A percentile compares a stretch with the other conserved stretches of the same genome.
Conservation (phyloP, 2,888 invertebrate species). For the Nephrotoma appendiculata region DNA sequence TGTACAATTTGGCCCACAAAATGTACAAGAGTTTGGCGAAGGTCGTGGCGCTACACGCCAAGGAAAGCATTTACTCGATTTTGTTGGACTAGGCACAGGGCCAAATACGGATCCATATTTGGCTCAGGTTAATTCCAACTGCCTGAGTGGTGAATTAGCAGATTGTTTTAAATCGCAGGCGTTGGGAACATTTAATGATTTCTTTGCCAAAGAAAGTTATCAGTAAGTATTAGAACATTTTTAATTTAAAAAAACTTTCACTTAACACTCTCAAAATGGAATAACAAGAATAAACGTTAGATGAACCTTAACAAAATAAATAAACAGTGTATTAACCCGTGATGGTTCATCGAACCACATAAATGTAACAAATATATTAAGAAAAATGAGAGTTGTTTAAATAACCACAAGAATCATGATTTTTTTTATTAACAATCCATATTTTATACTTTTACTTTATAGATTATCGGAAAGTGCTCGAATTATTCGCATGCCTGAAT, state of each 20-base stretch:
- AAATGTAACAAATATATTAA: background rate
- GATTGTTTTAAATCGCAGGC: conserved; percentile 77
- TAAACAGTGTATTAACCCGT: background rate
- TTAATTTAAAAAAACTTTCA: background rate
- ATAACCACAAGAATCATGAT: background rate
- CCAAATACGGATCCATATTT: conserved; percentile 63
- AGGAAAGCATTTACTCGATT: conserved; percentile 59
- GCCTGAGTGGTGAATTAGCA: conserved; percentile 64
- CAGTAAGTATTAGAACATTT: conserved; percentile 19
- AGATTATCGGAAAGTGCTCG: conserved; percentile 56
- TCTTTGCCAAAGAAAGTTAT: conserved; percentile 52
- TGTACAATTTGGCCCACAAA: conserved; percentile 8
- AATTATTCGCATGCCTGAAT: conserved; percentile 51
- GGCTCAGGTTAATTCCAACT: conserved; percentile 56
- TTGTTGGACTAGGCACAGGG: conserved; percentile 62
- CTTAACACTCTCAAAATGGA: no score
- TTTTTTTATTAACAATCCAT: background rate
- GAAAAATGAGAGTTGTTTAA: background rate
- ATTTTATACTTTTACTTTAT: conserved; percentile 8
- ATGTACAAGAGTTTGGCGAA: conserved; percentile 18
- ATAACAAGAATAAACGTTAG: background rate
- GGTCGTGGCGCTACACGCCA: conserved; percentile 34
- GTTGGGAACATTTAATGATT: conserved; percentile 57
- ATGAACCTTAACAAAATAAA: background rate
- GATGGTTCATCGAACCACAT: background rate